Conservation (phyloP, 2,888 invertebrate species). For the Drosophila multiciliata region DNA sequence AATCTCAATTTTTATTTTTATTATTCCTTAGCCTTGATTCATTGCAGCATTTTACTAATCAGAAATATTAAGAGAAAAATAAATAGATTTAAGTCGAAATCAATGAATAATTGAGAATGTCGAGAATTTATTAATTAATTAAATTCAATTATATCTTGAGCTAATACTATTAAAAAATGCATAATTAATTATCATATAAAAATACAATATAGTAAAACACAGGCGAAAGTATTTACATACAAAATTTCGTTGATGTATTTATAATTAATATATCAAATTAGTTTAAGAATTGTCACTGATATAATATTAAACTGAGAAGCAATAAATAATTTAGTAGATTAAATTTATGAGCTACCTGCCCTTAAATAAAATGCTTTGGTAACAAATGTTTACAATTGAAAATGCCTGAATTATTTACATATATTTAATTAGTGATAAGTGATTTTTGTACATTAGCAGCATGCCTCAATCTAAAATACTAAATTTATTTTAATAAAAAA, state of each 20-base stretch:
- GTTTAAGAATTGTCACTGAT: neutral
- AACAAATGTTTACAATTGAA: neutral
- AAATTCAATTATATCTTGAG: neutral
- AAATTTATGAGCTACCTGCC: neutral
- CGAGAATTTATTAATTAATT: too few relatives aligned
- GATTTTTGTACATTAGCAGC: neutral
- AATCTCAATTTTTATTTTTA: neutral
- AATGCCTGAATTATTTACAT: neutral
- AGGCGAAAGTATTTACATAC: neutral
- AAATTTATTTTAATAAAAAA: neutral
- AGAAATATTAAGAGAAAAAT: too few relatives aligned
- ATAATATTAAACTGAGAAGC: neutral
- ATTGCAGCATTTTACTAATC: neutral
- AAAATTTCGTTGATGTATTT: neutral
- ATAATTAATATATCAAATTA: neutral
- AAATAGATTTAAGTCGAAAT: neutral
- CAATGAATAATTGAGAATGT: too few relatives aligned
- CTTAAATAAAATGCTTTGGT: neutral
- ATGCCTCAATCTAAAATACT: neutral
- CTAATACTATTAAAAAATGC: neutral
- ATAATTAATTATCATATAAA: neutral
- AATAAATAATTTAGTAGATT: neutral
- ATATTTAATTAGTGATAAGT: neutral
- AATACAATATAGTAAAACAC: neutral
- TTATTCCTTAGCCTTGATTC: neutral